Evolutionary conservation across 2,797 vertebrate species (phyloP), one percentile per base, ranked within the genome.

Genomic region (Austrolebias charrua): DNA sequence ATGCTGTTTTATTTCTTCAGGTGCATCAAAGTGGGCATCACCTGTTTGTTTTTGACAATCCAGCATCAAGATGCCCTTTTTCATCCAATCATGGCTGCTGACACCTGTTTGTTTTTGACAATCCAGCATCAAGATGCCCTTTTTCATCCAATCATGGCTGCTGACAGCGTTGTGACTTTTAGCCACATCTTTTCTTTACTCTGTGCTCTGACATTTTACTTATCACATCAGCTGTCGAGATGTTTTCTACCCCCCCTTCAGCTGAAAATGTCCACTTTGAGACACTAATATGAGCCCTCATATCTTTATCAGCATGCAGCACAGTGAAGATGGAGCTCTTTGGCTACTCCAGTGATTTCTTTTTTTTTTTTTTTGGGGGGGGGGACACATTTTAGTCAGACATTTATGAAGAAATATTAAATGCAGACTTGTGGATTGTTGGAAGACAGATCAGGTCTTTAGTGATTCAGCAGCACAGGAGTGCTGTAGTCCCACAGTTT

Each of bases 41-140:
- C 69, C 65, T 63, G 67, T 75, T 76, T 56, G 56, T 70, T 81
- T 76, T 63, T 71, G 71, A 73, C 82, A 79, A 44, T 15, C 40
- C 56, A 69, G 51, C 20, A 55, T 57, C 64, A 57, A 43, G 48
- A 78, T 85, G 82, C 71, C 81, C 77, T 86, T 88, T 84, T 19
- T 49, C 35, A 20, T 73, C 35, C 52, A 58, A 71, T 81, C 29
- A 49, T 43, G 48, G 55, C 46, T 56, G 55, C 69, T 60, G n/a
- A n/a, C n/a, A n/a, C n/a, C n/a, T n/a, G n/a, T n/a, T n/a, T n/a
- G n/a, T n/a, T n/a, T n/a, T n/a, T n/a, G n/a, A n/a, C n/a, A n/a
- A n/a, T n/a, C n/a, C n/a, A n/a, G n/a, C n/a, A n/a, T n/a, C n/a
- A n/a, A n/a, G n/a, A n/a, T n/a, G n/a, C n/a, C n/a, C n/a, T n/a